phyloP scores from a whole-genome alignment of 1,140 invertebrate genomes.

The Cataglyphis hispanica region DNA sequence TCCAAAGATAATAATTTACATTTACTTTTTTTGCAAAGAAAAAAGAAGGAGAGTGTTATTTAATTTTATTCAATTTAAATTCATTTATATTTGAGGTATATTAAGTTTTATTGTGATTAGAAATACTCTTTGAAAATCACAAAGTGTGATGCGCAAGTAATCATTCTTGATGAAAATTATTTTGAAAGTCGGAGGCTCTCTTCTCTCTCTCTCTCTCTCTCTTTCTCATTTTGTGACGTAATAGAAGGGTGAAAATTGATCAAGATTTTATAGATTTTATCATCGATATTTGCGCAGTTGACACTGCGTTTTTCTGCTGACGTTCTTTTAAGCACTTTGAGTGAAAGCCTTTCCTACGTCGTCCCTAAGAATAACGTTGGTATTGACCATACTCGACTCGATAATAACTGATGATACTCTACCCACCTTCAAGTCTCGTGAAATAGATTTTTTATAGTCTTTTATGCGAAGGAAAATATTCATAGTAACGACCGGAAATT shows the following conservation, averaged over 20 bases:
- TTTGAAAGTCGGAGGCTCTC: neutral
- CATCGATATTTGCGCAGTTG: neutral
- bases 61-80: neutral
- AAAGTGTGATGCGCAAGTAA: neutral
- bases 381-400: constrained; percentile 47
- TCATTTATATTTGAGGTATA: neutral
- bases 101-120: neutral
- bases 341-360: constrained; percentile 54
- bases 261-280: neutral
- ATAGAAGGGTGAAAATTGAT: neutral
- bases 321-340: constrained; percentile 46
- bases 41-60: neutral
- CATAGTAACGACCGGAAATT: constrained; percentile 59
- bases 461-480: constrained; percentile 56
- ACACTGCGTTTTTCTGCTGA: constrained; percentile 47
- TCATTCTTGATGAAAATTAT: neutral
- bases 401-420: constrained; percentile 61
- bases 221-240: neutral
- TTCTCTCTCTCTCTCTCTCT: too few species aligned
- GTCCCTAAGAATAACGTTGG: constrained; percentile 51
- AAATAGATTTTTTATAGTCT: constrained; percentile 59
- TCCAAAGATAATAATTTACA: neutral
- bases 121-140: neutral
- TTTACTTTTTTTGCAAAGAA: neutral
- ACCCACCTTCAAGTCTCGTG: constrained; percentile 41